A percentile compares a stretch with the other conserved stretches of the same genome.
phyloP scores from a whole-genome alignment of 2,888 invertebrate species.

The Adela reaumurella region DNA sequence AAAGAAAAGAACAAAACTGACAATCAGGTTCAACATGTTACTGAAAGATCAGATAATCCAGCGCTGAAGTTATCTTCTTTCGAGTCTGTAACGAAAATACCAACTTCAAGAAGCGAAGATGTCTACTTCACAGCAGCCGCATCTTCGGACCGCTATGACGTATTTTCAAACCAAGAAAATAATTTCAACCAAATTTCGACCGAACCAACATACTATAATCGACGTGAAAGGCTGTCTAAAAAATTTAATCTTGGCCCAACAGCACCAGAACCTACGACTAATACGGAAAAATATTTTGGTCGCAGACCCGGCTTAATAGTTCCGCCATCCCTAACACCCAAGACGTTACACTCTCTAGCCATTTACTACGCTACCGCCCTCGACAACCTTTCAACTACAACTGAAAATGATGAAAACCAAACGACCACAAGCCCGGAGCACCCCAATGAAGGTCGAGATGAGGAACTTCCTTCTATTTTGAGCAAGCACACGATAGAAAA shows the following conservation, averaged over 20 bases:
- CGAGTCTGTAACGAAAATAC: conserved; percentile 43
- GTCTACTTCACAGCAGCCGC: conserved; percentile 22
- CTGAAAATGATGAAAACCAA: conserved; percentile 17
- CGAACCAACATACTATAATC: conserved; percentile 55
- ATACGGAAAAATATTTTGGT: conserved; percentile 44
- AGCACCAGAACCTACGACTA: conserved; percentile 34
- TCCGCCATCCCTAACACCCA: conserved; percentile 72
- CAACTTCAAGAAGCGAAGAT: conserved; percentile 26
- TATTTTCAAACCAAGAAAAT: conserved; percentile 21
- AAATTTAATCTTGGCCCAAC: conserved; percentile 62
- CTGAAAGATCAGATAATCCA: conserved; percentile 23
- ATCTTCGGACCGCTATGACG: conserved; percentile 26
- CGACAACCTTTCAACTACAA: conserved; percentile 52
- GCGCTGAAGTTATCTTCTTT: conserved; percentile 27
- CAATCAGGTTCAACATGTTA: conserved; percentile 19
- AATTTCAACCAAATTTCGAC: conserved; percentile 24
- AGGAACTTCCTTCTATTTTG: conserved; percentile 57
- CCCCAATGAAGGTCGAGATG: conserved; percentile 40
- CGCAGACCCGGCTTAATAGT: conserved; percentile 63
- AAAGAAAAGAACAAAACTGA: conserved; percentile 40
- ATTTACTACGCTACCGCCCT: conserved; percentile 74
- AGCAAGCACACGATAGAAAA: conserved; percentile 66
- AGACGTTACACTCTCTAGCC: conserved; percentile 73
- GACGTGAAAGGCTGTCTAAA: conserved; percentile 66
- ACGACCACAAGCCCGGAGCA: conserved; percentile 30